Evolutionary conservation across 2,113 vertebrate species (phyloP), one percentile per base, ranked within the genome.

Genomic region (Pelobates fuscus): DNA sequence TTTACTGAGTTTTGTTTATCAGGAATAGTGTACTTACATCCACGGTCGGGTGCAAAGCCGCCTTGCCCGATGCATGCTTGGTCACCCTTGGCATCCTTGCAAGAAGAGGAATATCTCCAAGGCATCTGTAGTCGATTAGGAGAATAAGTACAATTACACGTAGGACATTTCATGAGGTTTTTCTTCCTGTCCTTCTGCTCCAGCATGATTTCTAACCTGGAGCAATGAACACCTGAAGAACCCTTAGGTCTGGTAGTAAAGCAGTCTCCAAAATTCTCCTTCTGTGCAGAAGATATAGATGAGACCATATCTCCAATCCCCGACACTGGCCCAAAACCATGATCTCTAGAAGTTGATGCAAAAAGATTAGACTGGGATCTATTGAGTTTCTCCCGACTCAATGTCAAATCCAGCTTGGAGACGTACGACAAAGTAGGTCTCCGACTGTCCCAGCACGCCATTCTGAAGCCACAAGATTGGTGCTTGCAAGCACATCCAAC

Each of bases 121-220:
- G 46, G 67, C 72, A 79, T 77, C 70, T 78, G 76, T 71, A 83
- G 78, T 75, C 54, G 55, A 26, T 11, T 71, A 52, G 71, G 37
- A 27, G 55, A 32, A 12, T 37, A 52, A 32, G 41, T 67, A 54
- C 73, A 68, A 49, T 41, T 68, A 44, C 49, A 61, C 17, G 30
- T 57, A 59, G 25, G 17, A 55, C 59, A 0, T 0, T 70, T 85
- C 60, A 72, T 14, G 0, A 80, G 76, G 49, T 18, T 21, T 72
- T 82, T 84, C 14, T 55, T 81, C 24, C 4, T 59, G 54, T 81
- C 77, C 41, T 59, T 60, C 5, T 82, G 76, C 30, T 78, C 71
- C 77, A 88, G 74, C 60, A 83, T 18, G 18, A 89, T 78, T 71
- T 89, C 81, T 62, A 89, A 65, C 49, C 83, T 86, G 54, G 88